phyloP scores from a whole-genome alignment of 2,113 vertebrate genomes.

The Fulmarus glacialis region DNA sequence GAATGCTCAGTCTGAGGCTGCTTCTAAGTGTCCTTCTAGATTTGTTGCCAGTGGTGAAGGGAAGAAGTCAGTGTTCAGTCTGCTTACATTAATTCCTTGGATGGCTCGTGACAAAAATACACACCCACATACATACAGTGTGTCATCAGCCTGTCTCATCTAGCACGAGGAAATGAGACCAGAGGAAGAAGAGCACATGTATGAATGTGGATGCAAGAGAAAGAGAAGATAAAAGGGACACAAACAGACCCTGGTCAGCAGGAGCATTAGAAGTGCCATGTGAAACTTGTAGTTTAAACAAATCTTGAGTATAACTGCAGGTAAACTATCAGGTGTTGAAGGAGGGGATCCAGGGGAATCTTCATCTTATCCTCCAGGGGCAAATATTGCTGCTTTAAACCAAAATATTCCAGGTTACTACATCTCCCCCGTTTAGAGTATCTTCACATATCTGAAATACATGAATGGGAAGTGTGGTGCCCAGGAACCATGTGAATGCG shows the following conservation, averaged over 20 bases:
- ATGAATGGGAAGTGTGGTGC: neutral
- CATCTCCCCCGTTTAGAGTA: neutral
- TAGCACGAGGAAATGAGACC: neutral
- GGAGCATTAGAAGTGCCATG: neutral
- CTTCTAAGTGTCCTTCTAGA: neutral
- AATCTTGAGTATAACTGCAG: neutral
- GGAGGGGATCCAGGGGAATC: neutral
- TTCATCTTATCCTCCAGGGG: neutral
- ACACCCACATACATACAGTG: neutral
- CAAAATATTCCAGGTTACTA: neutral
- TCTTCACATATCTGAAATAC: neutral
- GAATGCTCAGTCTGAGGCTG: neutral
- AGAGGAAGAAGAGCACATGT: neutral
- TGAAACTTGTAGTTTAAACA: neutral
- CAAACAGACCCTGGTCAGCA: neutral
- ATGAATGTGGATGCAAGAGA: neutral
- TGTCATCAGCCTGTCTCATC: neutral
- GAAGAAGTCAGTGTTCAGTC: neutral
- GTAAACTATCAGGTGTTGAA: neutral
- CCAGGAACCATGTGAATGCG: neutral
- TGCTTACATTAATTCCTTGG: neutral
- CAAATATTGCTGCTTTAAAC: neutral
- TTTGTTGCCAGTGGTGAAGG: neutral
- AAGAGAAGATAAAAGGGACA: neutral
- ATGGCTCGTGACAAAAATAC: neutral